Percentiles rank a stretch among this genome's conserved stretches.
These are phyloP conservation scores for Elaphurus davidianus DNA, from an alignment of 2,113 vertebrate species.

Conservation along the genomic window DNA sequence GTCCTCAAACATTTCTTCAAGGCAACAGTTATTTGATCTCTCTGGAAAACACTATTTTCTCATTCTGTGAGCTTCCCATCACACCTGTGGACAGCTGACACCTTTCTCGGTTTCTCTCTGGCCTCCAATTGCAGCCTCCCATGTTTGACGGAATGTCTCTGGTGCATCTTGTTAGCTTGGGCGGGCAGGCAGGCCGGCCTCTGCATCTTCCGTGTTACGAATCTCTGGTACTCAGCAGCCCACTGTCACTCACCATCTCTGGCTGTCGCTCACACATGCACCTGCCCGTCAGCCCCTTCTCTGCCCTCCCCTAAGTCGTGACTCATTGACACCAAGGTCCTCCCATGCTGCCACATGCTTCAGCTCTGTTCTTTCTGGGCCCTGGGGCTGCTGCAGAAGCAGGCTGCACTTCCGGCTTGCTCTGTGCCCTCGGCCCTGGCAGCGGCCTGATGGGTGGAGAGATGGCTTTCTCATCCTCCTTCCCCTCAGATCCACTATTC, in stretches of 20 bases:
- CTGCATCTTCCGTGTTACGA: fast-evolving
- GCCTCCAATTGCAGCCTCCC: neutral
- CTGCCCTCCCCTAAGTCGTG: too few relatives aligned
- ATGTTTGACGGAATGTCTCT: fast-evolving
- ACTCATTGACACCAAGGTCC: neutral
- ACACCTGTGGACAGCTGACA: neutral
- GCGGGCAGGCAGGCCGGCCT: neutral
- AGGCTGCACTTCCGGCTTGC: neutral
- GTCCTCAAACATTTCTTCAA: neutral
- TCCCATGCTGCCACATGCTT: neutral
- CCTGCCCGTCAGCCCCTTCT: neutral
- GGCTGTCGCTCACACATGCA: fast-evolving
- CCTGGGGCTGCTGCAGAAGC: too few relatives aligned
- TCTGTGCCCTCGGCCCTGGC: neutral
- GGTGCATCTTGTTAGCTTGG: neutral
- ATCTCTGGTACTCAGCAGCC: neutral
- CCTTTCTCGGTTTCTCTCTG: neutral
- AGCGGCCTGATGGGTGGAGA: neutral
- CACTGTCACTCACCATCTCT: fast-evolving
- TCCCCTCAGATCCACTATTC: neutral
- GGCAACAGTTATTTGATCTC: neutral
- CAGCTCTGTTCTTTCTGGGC: neutral
- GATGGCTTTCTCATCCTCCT: neutral
- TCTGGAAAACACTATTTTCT: neutral
- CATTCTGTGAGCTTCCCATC: neutral